Base-by-base conservation (phyloP, 2,797 vertebrate species). In the Mallotus villosus region DNA sequence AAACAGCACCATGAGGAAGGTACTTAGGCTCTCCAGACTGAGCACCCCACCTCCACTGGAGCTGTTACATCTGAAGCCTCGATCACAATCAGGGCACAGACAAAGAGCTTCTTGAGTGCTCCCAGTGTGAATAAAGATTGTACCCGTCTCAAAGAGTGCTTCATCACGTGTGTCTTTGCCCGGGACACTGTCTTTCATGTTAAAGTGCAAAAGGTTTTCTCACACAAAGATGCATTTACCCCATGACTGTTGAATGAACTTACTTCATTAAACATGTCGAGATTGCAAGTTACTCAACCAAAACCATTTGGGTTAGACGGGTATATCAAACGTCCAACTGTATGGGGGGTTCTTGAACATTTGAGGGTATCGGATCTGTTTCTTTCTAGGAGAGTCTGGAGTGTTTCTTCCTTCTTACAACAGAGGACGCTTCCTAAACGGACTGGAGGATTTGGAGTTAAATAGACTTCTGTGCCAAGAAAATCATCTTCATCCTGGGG, bases 401-500 rank as follows among this genome's bases (percentile, higher is more conserved):
- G 21, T 12, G 58, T 12, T 60, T 22, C 58, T 24, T 25, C 21
- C 12, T 14, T 14, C 22, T 3, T 12, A 22, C 11, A 5, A 14
- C 14, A 12, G 51, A 19, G 19, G 57, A 59, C 22, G 22, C 24
- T 24, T 60, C 58, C 22, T 25, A 24, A 60, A 60, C n/a, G 17
- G 51, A 55, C 58, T 11, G 21, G 22, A 12, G 22, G 58, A 27
- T 9, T 24, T 24, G 25, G 55, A 49, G 19, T n/a, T 60, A 1
- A 67, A 81, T 63, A 64, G 66, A 81, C 80, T 80, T 83, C 70
- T 82, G 75, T 74, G 80, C 71, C 78, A 69, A 85, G 77, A 77
- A 80, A 78, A 84, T 84, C 80, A 83, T 84, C 81, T 80, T 72
- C 72, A 81, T 85, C 86, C 63, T 77, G 73, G 76, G 12, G 41